Evolutionary conservation across 1,140 invertebrate species (phyloP).

Genomic region (Tetragonula clypearis): DNA sequence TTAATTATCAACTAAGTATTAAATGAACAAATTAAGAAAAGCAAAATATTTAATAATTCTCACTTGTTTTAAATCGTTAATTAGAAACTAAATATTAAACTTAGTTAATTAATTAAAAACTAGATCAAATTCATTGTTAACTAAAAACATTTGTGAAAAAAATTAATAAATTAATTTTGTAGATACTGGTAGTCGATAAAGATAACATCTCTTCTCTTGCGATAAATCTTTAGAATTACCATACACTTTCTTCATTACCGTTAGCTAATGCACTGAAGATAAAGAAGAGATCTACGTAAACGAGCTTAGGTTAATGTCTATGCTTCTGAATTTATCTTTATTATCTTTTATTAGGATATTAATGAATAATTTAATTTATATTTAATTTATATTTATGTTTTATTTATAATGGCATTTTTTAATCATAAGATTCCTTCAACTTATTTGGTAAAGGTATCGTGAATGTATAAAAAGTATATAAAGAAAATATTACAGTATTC

Average conservation of each 20-base stretch:
- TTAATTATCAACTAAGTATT: no score
- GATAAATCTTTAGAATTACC: background rate
- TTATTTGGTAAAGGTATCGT: no score
- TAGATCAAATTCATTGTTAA: no score
- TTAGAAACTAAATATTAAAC: background rate
- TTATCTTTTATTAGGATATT: background rate
- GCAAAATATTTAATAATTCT: background rate
- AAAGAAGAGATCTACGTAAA: conserved; percentile 7
- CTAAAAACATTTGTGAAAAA: no score
- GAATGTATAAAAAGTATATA: no score
- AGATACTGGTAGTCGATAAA: background rate
- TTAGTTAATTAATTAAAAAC: background rate
- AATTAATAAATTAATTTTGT: no score
- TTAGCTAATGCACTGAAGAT: background rate
- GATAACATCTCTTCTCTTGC: background rate
- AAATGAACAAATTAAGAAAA: background rate
- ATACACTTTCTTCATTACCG: background rate
- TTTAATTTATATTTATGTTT: no score
- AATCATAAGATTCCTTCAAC: no score
- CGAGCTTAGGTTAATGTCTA: conserved; percentile 1
- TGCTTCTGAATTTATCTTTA: background rate
- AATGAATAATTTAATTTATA: background rate
- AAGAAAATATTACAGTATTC: no score
- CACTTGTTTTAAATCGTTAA: background rate
- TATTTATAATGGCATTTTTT: no score